These are phyloP conservation scores for Phaenicophaeus curvirostris DNA, from an alignment of 2,797 vertebrate species.

Conservation along the genomic window DNA sequence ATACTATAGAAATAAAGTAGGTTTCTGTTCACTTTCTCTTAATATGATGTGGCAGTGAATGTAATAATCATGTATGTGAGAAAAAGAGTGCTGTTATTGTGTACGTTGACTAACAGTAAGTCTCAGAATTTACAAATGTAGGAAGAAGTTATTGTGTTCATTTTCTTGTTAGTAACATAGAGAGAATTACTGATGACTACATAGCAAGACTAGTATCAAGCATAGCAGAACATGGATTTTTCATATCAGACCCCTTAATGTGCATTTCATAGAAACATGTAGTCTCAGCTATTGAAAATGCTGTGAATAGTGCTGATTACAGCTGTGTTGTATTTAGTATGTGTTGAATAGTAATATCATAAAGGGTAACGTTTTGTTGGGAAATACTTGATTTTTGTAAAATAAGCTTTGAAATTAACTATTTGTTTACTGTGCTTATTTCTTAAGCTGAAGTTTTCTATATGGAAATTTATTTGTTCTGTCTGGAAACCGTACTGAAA, in stretches of 20 bases:
- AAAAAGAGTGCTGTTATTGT: neutral
- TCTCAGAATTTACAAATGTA: neutral
- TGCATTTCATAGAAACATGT: neutral
- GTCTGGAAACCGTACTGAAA: neutral
- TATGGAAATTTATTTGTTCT: neutral
- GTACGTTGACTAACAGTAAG: neutral
- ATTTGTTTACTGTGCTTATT: neutral
- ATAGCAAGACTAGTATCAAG: neutral
- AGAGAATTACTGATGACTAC: neutral
- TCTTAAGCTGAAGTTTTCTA: neutral
- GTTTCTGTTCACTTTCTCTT: neutral
- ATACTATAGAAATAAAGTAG: neutral
- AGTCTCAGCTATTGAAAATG: neutral
- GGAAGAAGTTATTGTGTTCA: neutral
- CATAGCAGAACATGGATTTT: rapidly evolving
- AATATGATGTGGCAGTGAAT: neutral
- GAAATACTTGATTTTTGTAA: neutral
- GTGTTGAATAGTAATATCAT: neutral
- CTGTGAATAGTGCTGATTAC: neutral
- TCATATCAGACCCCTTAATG: neutral
- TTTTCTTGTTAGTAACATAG: neutral
- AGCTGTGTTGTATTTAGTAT: neutral
- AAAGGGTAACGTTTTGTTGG: neutral
- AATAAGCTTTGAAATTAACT: neutral
- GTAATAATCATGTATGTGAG: neutral